Base-by-base conservation (phyloP, 2,113 vertebrate species). In the Pygoscelis antarcticus region DNA sequence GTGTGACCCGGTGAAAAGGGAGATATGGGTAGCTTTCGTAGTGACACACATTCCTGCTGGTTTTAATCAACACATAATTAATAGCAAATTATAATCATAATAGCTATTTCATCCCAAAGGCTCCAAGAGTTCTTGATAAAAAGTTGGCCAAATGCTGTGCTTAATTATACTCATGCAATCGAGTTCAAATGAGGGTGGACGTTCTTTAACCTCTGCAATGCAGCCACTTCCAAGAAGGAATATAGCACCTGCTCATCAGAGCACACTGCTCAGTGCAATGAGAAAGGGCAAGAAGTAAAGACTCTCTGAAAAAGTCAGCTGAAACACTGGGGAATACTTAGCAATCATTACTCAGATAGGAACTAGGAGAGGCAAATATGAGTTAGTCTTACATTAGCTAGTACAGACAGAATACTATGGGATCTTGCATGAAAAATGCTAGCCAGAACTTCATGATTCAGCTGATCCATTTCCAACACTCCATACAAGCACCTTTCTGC, bases 1-100 rank as follows among this genome's bases (percentile, higher is more conserved):
- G 49, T 66, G 64, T 77, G 91, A 90, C 47, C 40, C 57, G 0
- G 0, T 34, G 57, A 55, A 72, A 91, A 65, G 14, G n/a, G 27
- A 89, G 74, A 78, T 75, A 13, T 5, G 69, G 61, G 21, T 60
- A 68, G 70, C 69, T 90, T 87, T 58, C 25, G 6, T 38, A 72
- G 69, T 83, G 79, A 87, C 93, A 94, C 70, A 90, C 52, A 93
- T 94, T 92, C 87, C 91, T 94, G 74, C 94, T 87, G 52, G 27
- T 94, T 94, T 96, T 94, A 94, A 95, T 97, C 91, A 95, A 89
- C 86, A 93, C 51, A 68, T 87, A 95, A 97, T 97, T 93, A 95
- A 22, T 38, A 91, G 90, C 61, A 90, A 96, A 96, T 96, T 93
- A 95, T 88, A 83, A 81, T 71, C 60, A 51, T 94, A 94, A 95